Evolutionary conservation across 1,140 invertebrate species (phyloP).

Genomic region (Paramacrobiotus metropolitanus): DNA sequence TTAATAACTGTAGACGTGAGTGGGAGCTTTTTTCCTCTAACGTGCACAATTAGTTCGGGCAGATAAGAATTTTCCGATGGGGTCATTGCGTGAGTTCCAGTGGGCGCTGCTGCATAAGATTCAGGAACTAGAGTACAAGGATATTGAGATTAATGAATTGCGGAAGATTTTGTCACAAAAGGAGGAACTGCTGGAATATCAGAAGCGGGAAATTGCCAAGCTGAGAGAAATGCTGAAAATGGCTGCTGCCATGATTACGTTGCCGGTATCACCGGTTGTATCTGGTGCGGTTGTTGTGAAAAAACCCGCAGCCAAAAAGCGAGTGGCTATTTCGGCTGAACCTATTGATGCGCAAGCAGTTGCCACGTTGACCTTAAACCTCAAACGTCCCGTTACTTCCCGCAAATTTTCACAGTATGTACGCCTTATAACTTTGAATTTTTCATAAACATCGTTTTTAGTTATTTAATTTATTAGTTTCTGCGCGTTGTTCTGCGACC

Average conservation of each 20-base stretch:
- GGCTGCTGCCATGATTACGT: background rate
- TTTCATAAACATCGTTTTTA: too few species aligned
- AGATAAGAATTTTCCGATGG: too few species aligned
- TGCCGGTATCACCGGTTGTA: background rate
- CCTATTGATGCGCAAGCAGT: background rate
- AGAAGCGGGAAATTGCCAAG: background rate
- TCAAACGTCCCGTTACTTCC: too few species aligned
- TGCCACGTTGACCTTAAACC: too few species aligned
- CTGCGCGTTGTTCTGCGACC: too few species aligned
- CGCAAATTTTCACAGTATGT: too few species aligned
- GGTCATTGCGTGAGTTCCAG: background rate
- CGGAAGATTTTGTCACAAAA: background rate
- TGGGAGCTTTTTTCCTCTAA: too few species aligned
- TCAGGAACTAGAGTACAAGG: background rate
- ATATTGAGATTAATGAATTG: background rate
- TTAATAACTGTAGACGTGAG: too few species aligned
- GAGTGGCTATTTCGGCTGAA: background rate
- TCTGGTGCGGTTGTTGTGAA: background rate
- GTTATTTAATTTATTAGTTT: too few species aligned
- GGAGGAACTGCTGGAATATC: background rate
- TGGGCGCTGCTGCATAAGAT: background rate
- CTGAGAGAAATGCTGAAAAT: background rate
- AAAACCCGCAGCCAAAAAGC: background rate
- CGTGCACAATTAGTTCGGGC: too few species aligned
- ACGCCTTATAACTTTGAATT: too few species aligned